These are phyloP conservation scores for Netelia melanura DNA, from an alignment of 2,888 invertebrate genomes.

Conservation along the genomic window DNA sequence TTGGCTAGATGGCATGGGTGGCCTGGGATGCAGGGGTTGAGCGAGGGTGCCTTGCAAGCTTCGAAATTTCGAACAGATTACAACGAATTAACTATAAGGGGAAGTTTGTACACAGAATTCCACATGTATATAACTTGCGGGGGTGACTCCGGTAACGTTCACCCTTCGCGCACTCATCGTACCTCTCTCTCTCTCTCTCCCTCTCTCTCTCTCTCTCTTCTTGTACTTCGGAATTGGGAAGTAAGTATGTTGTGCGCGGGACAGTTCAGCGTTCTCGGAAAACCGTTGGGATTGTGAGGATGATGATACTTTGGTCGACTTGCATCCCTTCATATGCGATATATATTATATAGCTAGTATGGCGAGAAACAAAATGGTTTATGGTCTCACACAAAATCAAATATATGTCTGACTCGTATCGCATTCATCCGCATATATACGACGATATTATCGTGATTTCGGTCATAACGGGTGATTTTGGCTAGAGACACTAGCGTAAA, in stretches of 20 bases:
- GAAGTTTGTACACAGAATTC: constrained; percentile 70
- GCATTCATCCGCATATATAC: neutral
- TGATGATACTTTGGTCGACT: constrained; percentile 18
- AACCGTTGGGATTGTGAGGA: constrained; percentile 6
- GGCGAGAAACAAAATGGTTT: neutral
- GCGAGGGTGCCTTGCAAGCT: constrained; percentile 74
- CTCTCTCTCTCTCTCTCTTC: neutral
- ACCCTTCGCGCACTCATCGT: neutral
- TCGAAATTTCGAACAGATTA: constrained; percentile 79
- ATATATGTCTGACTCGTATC: neutral
- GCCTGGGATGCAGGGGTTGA: constrained; percentile 4
- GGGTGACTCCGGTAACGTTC: constrained; percentile 5
- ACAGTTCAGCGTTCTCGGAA: constrained; percentile 26
- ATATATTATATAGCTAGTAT: neutral
- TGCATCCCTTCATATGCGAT: neutral
- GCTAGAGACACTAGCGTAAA: neutral
- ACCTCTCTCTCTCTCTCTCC: constrained; percentile 10
- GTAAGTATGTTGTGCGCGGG: neutral
- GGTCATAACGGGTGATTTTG: neutral
- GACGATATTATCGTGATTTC: constrained; percentile 28
- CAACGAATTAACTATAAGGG: constrained; percentile 75
- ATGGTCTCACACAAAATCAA: neutral
- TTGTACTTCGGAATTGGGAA: constrained; percentile 11
- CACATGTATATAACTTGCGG: constrained; percentile 16
- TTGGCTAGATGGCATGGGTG: neutral